Evolutionary conservation across 2,888 invertebrate genomes (phyloP).

Genomic region (Cephus rjabovi): DNA sequence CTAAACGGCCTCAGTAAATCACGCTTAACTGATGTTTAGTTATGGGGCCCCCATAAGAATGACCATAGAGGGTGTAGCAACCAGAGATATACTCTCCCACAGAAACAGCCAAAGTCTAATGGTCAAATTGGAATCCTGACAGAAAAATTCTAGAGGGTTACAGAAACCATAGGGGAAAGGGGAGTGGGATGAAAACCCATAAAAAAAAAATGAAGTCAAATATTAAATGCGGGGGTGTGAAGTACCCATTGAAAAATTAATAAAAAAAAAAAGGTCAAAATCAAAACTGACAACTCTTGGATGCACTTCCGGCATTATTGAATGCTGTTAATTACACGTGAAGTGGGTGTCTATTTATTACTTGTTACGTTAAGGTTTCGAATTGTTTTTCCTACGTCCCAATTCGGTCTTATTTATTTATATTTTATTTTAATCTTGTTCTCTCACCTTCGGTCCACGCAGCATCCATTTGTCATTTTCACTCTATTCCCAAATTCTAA

Average conservation of each 20-base stretch:
- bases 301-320: neutral
- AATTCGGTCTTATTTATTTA: neutral
- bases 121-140: too few species aligned
- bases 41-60: too few species aligned
- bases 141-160: neutral
- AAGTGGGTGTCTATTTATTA: conserved; percentile 9
- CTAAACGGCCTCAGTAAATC: conserved; percentile 56
- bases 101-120: too few species aligned
- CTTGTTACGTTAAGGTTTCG: neutral
- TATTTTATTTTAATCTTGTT: too few species aligned
- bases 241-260: neutral
- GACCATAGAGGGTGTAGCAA: too few species aligned
- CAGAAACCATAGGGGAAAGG: neutral
- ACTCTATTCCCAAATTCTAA: neutral
- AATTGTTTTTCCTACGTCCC: neutral
- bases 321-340: conserved; percentile 27
- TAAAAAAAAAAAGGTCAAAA: neutral
- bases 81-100: too few species aligned
- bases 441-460: neutral
- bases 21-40: conserved; percentile 56
- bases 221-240: neutral
- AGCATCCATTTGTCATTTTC: conserved; percentile 20
- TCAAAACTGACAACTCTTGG: neutral
- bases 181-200: neutral
- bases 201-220: neutral